Base-by-base conservation (phyloP, 2,113 vertebrate genomes). In the Cephalopholis sonnerati region DNA sequence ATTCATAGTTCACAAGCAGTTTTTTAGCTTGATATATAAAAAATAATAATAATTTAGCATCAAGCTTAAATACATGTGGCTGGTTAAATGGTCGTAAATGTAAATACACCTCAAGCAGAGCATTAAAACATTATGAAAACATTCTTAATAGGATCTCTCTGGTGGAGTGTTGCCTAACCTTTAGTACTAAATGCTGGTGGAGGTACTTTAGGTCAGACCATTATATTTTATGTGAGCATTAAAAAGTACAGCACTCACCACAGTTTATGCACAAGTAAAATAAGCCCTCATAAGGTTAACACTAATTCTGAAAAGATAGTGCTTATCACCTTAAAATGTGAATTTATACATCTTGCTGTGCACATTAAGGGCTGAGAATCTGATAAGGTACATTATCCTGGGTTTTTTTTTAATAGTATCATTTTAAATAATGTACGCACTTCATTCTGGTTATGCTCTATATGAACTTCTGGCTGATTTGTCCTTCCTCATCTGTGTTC, bases 141-240 rank as follows among this genome's bases (percentile, higher is more conserved):
- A 46, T 15, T 44, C 72, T 76, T 32, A 63, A 57, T 82, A 20
- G 25, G 69, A 39, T 55, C 54, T n/a, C 15, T 72, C 57, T 39
- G 46, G 36, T 29, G 41, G 22, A 59, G 63, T 17, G 13, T n/a
- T 20, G 4, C 8, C 24, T 46, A 41, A 57, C 18, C 51, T 46
- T 1, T 10, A 24, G 44, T 57, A n/a, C 53, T 15, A 29, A 32
- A 55, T 46, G 11, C 5, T 67, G 54, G 39, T 29, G 16, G 51
- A 70, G 13, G 20, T 13, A 24, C 50, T 15, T 29, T 67, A 36
- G 3, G 18, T 36, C 10, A 32, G 44, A 27, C 1, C 57, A 41
- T 46, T 62, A 54, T 46, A 54, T 32, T 61, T 68, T 69, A 75
- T 11, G 53, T 16, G 62, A 27, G n/a, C 46, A 17, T 74, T 67